Conservation (phyloP, 2,113 vertebrate species). For the Bos indicus region DNA sequence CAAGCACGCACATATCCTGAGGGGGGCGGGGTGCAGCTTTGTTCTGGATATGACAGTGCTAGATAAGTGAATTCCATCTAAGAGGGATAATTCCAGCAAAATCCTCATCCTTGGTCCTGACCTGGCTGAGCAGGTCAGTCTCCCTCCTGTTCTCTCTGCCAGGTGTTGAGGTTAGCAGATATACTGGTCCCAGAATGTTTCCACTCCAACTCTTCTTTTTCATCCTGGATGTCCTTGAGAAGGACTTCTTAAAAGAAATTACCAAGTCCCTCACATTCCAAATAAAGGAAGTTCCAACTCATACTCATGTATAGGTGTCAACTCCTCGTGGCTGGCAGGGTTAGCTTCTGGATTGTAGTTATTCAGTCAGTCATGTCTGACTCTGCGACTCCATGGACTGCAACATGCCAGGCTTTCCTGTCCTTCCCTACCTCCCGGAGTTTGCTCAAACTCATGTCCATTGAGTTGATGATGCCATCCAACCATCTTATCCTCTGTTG, state of each 20-base stretch:
- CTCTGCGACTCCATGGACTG: neutral
- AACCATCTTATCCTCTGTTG: neutral
- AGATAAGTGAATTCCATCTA: neutral
- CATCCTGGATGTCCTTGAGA: neutral
- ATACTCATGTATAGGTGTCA: rapidly evolving
- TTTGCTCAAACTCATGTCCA: neutral
- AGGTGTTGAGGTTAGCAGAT: neutral
- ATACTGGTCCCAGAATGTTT: neutral
- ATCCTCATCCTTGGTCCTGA: neutral
- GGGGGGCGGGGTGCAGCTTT: neutral
- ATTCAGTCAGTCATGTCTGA: neutral
- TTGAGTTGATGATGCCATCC: neutral
- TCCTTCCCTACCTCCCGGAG: neutral
- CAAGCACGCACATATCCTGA: neutral
- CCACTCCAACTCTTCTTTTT: neutral
- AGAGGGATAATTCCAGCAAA: neutral
- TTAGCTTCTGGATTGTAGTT: neutral
- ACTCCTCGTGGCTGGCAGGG: neutral
- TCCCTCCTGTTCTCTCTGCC: neutral
- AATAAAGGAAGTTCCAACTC: neutral
- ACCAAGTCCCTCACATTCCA: neutral
- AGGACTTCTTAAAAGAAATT: neutral
- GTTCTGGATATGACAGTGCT: neutral
- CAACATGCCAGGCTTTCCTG: neutral
- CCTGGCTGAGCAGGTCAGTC: neutral